Base-by-base conservation (phyloP, 2,797 vertebrate genomes). In the Glyptemys insculpta region DNA sequence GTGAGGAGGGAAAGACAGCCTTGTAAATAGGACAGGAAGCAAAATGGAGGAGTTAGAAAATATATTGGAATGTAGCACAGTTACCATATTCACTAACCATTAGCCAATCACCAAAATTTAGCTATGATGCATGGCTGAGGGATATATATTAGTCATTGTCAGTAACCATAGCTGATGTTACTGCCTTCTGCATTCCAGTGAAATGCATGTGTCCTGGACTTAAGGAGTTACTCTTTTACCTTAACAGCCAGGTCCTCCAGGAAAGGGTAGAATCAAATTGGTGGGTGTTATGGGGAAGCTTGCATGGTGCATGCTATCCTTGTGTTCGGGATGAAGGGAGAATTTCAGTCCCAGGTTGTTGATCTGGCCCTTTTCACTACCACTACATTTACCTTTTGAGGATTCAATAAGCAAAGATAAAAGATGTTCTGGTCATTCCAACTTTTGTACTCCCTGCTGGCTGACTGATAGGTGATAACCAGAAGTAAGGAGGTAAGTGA, bases 11-110 rank as follows among this genome's bases (percentile, higher is more conserved):
- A n/a, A 91, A 92, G 76, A 54, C 15, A 78, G 10, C 57, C 1
- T 89, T 95, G 95, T 89, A 83, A 83, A 89, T 76, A 86, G 74
- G 34, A 85, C 8, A 85, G 12, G n/a, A 92, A 87, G 12, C 1
- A 21, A 34, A 89, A 1, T 83, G 27, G 87, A 94, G n/a, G 82
- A 85, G 68, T 92, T 90, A 90, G 37, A 89, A 41, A 93, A 83
- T 76, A 0, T 93, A 50, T 9, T 65, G 2, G 1, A 85, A 47
- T 87, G 25, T 25, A 87, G 18, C 54, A 79, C n/a, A 90, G 81
- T 11, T 54, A 6, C 91, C 21, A 47, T 79, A 57, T 8, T 16
- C 3, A 86, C 23, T 76, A 89, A 88, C 62, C 81, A 27, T 81
- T 91, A 84, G 5, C 5, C 87, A 1, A 3, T 90, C 59, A 88